phyloP scores from a whole-genome alignment of 2,888 invertebrate genomes.

The Elysia crispata region DNA sequence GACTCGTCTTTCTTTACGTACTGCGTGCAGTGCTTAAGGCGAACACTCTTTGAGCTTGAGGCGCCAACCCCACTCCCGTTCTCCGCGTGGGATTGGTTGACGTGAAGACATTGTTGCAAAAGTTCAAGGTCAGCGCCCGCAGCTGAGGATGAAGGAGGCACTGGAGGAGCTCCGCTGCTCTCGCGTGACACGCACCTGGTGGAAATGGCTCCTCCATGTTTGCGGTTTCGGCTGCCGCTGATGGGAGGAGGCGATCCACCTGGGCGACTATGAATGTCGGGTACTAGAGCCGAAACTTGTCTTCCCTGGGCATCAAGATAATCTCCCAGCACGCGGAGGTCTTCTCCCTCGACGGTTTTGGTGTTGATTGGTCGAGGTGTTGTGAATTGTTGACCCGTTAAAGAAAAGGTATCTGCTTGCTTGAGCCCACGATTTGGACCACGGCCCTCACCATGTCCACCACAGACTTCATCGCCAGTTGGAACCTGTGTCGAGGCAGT shows the following conservation, averaged over 20 bases:
- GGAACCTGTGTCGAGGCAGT: not conserved
- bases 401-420: not conserved
- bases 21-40: constrained; percentile 46
- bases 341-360: not conserved
- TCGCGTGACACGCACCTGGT: not conserved
- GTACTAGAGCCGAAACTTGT: not conserved
- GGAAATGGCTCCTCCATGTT: not conserved
- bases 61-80: not conserved
- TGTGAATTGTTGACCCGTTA: constrained; percentile 7
- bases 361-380: not conserved
- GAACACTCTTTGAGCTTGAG: constrained; percentile 22
- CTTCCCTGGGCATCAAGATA: too few species aligned
- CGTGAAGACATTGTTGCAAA: constrained; percentile 46
- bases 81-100: constrained; percentile 36
- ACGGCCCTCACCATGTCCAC: not conserved
- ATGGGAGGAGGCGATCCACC: not conserved
- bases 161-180: too few species aligned
- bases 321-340: not conserved
- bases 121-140: constrained; percentile 15
- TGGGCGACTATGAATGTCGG: not conserved
- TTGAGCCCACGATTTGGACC: not conserved
- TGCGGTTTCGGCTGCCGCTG: constrained; percentile 6
- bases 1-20: constrained; percentile 26
- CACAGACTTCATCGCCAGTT: not conserved
- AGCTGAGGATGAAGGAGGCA: not conserved